Percentiles rank a stretch among this genome's conserved stretches.
Conservation (phyloP, 1,140 invertebrate genomes). For the Lineus longissimus region DNA sequence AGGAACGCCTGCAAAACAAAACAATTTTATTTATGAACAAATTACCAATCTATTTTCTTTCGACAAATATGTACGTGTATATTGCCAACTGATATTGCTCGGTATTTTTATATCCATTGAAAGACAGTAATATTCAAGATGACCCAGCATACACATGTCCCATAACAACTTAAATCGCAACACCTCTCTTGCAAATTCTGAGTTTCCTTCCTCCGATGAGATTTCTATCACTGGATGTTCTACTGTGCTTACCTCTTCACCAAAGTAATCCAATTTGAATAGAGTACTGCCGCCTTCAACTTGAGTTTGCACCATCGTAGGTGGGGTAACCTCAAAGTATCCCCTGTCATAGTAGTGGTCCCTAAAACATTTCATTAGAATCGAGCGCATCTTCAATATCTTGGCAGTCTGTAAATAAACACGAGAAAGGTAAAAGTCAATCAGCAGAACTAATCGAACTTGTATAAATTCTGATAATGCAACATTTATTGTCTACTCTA, state of each 20-base stretch:
- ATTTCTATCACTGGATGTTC: not conserved
- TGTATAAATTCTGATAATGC: no score
- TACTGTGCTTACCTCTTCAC: constrained; percentile 59
- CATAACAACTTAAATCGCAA: not conserved
- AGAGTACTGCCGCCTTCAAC: constrained; percentile 97
- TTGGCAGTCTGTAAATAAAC: constrained; percentile 70
- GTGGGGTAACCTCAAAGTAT: constrained; percentile 91
- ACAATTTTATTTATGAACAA: no score
- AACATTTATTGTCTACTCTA: no score
- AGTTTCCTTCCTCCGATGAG: constrained; percentile 5
- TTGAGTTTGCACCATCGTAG: constrained; percentile 85
- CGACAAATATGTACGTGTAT: no score
- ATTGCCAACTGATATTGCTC: no score
- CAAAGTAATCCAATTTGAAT: constrained; percentile 94
- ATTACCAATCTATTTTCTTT: no score
- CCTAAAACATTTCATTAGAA: constrained; percentile 85
- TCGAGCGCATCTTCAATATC: constrained; percentile 83
- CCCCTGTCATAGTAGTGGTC: constrained; percentile 82
- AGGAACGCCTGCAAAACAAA: constrained; percentile 71
- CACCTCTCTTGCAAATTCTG: no score
- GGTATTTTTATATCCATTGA: no score
- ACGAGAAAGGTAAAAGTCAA: constrained; percentile 7
- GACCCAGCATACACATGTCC: not conserved
- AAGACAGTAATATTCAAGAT: no score
- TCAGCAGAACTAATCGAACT: not conserved